phyloP scores from a whole-genome alignment of 2,888 invertebrate species.

The Lordiphosa andalusiaca region DNA sequence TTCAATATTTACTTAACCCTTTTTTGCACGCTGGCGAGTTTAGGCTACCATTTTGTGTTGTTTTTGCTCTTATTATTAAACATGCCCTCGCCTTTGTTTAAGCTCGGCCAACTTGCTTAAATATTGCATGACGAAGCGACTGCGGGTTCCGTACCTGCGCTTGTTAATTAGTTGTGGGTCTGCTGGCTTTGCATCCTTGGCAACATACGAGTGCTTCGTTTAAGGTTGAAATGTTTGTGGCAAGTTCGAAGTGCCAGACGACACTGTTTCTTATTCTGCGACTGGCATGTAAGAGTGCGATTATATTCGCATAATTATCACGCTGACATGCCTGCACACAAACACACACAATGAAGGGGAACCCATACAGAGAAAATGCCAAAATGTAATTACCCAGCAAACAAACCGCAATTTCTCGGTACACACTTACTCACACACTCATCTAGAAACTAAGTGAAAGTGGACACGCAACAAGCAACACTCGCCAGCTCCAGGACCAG shows the following conservation, averaged over 20 bases:
- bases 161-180: conserved; percentile 66
- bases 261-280: conserved; percentile 7
- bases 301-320: conserved; percentile 76
- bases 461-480: conserved; percentile 74
- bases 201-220: conserved; percentile 60
- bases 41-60: conserved; percentile 48
- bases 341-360: conserved; percentile 18
- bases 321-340: conserved; percentile 65
- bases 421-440: conserved; percentile 40
- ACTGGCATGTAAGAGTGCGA: conserved; percentile 72
- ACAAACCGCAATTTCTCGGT: conserved; percentile 74
- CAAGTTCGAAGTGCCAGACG: conserved; percentile 40
- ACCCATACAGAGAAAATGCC: conserved; percentile 58
- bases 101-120: conserved; percentile 61
- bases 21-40: conserved; percentile 33
- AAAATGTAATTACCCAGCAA: conserved; percentile 74
- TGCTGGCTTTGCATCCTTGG: conserved; percentile 68
- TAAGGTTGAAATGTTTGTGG: conserved; percentile 64
- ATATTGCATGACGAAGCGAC: conserved; percentile 59
- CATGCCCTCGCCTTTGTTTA: conserved; percentile 73
- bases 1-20: conserved; percentile 76
- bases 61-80: conserved; percentile 74
- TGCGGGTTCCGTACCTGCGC: conserved; percentile 56
- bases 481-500: conserved; percentile 34
- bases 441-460: conserved; percentile 63